phyloP scores from a whole-genome alignment of 2,797 vertebrate species.

The Argentina silus region DNA sequence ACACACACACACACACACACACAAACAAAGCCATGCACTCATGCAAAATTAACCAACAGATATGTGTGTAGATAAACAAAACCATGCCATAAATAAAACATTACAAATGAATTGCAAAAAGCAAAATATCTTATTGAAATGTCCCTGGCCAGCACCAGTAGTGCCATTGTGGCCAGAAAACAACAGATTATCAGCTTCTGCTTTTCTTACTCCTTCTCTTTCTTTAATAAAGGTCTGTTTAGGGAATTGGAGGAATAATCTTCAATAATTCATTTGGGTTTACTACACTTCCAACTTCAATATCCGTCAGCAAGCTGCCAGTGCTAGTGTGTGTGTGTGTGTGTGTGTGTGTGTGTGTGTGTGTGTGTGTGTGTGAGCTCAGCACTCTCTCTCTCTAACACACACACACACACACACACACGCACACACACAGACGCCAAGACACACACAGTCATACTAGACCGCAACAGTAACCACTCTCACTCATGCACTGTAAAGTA shows the following conservation, averaged over 20 bases:
- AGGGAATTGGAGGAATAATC: constrained; percentile 50
- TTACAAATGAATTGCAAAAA: constrained; percentile 78
- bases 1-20: constrained; percentile 31
- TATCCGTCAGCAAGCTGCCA: constrained; percentile 45
- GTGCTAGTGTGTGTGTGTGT: constrained; percentile 10
- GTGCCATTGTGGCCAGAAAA: constrained; percentile 80
- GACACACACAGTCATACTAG: constrained; percentile 22
- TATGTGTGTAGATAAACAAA: constrained; percentile 39
- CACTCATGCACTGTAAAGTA: constrained; percentile 20
- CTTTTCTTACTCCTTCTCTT: constrained; percentile 45
- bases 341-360: constrained; percentile 19
- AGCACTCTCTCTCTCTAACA: constrained; percentile 17
- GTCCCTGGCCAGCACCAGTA: constrained; percentile 77
- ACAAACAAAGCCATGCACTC: constrained; percentile 32
- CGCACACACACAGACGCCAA: constrained; percentile 15
- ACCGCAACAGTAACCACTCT: constrained; percentile 25
- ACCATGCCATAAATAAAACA: constrained; percentile 62
- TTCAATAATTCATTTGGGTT: constrained; percentile 69
- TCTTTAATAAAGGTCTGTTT: constrained; percentile 48
- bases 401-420: constrained; percentile 1
- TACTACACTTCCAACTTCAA: constrained; percentile 51
- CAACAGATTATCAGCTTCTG: constrained; percentile 39
- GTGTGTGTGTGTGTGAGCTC: constrained; percentile 32
- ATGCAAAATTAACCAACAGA: constrained; percentile 52
- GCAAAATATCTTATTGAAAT: constrained; percentile 81